Base-by-base conservation (phyloP, 2,888 invertebrate genomes). In the Conistra vaccinii region DNA sequence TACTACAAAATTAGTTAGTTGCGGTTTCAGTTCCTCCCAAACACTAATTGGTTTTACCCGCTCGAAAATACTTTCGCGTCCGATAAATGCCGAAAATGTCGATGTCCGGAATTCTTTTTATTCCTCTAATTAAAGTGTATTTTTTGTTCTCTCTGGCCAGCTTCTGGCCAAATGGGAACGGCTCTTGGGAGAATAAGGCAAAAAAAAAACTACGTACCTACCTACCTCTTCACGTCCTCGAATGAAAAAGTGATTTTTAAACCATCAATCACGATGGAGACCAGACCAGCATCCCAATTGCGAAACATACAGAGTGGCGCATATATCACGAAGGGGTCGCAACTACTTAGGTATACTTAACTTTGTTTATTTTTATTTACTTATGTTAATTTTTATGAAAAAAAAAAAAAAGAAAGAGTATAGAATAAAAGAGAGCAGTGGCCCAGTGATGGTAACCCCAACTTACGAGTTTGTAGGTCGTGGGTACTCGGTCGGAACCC, bases 21-120 rank as follows among this genome's bases (percentile, higher is more conserved):
- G 26, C 26, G 75, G 78, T 51, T 5, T 35, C 17, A 45, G 17
- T 12, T 68, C 48, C 48, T 42, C n/a, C 23, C 55, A 81, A 20
- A 10, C 23, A 2, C 32, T 75, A 58, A 77, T 74, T 81, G 42
- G 42, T 61, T 81, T 80, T 62, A 35, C 51, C 51, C 10, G 53
- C 51, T 80, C 51, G 14, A n/a, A 35, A 80, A 60, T 80, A 53
- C 42, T 60, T 80, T 60, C 7, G 20, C 10, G 39, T 26, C 39
- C 10, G 32, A 51, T 62, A 62, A 62, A 35, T 35, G 14, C 7
- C 14, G 32, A 32, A 65, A 72, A 74, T 63, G 42, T 32, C 55
- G 39, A 39, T n/a, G n/a, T 12, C 45, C n/a, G 80, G 29, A 62
- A 74, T 62, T 55, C 62, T 26, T 73, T 80, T 62, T 42, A 73